These are phyloP conservation scores for Laticauda laticaudata DNA, from an alignment of 2,113 vertebrate species.

Conservation along the genomic window DNA sequence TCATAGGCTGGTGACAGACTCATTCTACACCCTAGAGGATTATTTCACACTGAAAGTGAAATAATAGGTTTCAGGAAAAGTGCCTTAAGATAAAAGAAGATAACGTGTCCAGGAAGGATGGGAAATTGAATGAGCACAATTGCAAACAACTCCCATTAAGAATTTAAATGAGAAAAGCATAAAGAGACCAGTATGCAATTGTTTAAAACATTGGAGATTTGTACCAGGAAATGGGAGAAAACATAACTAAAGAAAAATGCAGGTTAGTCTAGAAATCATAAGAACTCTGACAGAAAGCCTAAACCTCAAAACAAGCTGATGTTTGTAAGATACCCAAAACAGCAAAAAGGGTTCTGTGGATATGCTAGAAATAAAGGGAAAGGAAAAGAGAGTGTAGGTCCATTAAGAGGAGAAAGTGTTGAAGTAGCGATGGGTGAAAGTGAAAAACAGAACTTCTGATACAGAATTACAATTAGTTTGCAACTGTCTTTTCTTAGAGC, in stretches of 20 bases:
- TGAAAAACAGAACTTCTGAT: neutral
- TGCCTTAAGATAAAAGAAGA: neutral
- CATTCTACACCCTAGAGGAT: neutral
- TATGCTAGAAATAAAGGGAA: neutral
- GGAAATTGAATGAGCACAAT: neutral
- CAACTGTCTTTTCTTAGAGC: neutral
- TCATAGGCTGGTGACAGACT: neutral
- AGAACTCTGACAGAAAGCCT: neutral
- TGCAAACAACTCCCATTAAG: neutral
- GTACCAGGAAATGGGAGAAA: neutral
- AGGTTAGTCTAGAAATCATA: neutral
- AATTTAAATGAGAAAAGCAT: neutral
- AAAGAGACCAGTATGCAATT: neutral
- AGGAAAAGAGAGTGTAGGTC: neutral
- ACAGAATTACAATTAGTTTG: neutral
- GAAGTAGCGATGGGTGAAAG: neutral
- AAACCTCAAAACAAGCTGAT: neutral
- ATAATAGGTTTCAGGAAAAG: neutral
- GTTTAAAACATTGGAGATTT: neutral
- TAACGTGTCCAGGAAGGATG: neutral
- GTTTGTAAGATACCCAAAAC: neutral
- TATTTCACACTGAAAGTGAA: neutral
- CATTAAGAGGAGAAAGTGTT: neutral
- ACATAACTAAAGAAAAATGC: neutral
- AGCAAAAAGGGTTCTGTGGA: neutral